Evolutionary conservation across 2,888 invertebrate species (phyloP).

Genomic region (Ferrisia virgata): DNA sequence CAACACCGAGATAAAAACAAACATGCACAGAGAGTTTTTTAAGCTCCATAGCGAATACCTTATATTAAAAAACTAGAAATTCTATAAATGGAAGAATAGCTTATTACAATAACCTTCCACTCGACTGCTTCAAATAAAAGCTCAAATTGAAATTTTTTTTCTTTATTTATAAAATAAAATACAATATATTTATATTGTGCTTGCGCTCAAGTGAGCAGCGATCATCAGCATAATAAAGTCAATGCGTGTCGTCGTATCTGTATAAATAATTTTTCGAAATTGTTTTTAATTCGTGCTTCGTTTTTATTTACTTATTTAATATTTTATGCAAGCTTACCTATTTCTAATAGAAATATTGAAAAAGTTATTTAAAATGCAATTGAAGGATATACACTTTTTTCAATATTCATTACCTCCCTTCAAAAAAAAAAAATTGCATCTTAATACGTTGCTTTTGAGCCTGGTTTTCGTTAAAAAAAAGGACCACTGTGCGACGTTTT

Average conservation of each 20-base stretch:
- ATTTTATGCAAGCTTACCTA: too few relatives aligned
- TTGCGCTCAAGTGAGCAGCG: background rate
- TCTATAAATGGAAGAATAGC: constrained; percentile 1
- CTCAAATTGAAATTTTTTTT: background rate
- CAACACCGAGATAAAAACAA: background rate
- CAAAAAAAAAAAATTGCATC: too few relatives aligned
- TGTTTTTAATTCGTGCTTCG: background rate
- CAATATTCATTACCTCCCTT: too few relatives aligned
- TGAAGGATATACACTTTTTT: too few relatives aligned
- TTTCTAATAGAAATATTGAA: background rate
- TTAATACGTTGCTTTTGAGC: too few relatives aligned
- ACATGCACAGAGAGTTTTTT: background rate
- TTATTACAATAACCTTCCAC: constrained; percentile 23
- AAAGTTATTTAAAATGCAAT: background rate
- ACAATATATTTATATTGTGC: constrained; percentile 21
- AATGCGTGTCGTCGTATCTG: background rate
- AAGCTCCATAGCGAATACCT: background rate
- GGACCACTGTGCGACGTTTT: too few relatives aligned
- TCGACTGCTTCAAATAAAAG: background rate
- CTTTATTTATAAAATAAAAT: constrained; percentile 12
- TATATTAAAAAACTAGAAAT: constrained; percentile 1
- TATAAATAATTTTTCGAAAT: background rate
- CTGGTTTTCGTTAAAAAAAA: too few relatives aligned
- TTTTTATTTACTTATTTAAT: background rate
- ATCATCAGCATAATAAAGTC: background rate